Conservation (phyloP, 2,888 invertebrate species). For the Lithophane semibrunnea region DNA sequence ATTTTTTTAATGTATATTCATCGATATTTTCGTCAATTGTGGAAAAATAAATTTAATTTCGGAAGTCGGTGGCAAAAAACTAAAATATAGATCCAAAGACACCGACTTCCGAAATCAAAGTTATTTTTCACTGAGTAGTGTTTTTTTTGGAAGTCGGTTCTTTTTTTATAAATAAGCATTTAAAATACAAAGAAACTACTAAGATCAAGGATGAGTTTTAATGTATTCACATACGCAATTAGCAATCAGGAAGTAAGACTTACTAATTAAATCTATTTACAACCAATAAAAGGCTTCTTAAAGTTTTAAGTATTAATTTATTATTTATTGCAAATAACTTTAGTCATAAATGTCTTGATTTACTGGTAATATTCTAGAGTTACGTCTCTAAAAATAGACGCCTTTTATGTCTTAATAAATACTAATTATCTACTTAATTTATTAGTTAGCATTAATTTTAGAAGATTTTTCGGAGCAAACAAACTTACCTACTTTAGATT, state of each 20-base stretch:
- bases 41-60: no score
- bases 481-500: background rate
- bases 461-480: background rate
- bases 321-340: conserved; percentile 26
- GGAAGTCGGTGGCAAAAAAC: no score
- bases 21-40: no score
- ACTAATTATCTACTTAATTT: background rate
- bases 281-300: conserved; percentile 10
- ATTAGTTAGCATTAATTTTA: background rate
- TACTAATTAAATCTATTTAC: conserved; percentile 40
- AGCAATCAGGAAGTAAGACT: conserved; percentile 28
- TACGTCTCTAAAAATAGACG: conserved; percentile 5
- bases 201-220: conserved; percentile 12
- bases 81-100: no score
- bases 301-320: conserved; percentile 13
- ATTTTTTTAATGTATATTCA: no score
- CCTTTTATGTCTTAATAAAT: background rate
- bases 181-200: background rate
- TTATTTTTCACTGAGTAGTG: no score
- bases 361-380: conserved; percentile 5
- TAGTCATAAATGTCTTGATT: conserved; percentile 7
- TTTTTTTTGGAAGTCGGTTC: no score
- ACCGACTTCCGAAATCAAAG: no score
- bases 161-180: background rate
- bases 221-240: conserved; percentile 14